Conservation (phyloP, 1,140 invertebrate genomes). For the Panagrolaimus sp. region DNA sequence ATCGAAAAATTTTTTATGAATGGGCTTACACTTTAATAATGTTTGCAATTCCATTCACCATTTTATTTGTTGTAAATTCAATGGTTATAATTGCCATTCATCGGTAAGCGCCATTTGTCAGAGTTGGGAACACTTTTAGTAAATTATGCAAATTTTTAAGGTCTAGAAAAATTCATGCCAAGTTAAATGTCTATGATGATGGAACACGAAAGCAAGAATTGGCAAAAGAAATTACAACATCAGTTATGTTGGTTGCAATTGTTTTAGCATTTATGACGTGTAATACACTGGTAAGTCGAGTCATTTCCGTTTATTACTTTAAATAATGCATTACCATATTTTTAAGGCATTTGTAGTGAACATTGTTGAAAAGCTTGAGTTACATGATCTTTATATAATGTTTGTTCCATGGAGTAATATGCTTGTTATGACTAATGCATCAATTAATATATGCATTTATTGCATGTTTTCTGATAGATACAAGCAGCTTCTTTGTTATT, state of each 20-base stretch:
- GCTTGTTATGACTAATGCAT: conserved; percentile 38
- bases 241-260: conserved; percentile 54
- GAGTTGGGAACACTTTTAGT: background rate
- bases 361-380: conserved; percentile 36
- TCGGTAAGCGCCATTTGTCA: conserved; percentile 39
- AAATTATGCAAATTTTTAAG: conserved; percentile 23
- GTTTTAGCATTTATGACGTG: conserved; percentile 50
- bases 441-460: conserved; percentile 41
- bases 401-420: conserved; percentile 33
- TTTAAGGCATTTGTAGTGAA: conserved; percentile 43
- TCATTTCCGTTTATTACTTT: background rate
- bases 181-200: conserved; percentile 49
- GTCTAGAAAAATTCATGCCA: conserved; percentile 48
- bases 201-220: conserved; percentile 48
- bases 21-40: conserved; percentile 47
- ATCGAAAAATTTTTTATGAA: conserved; percentile 46
- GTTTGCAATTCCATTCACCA: conserved; percentile 45
- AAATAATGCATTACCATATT: background rate
- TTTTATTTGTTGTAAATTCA: conserved; percentile 45
- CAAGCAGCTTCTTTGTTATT: conserved; percentile 34
- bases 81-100: conserved; percentile 48
- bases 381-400: conserved; percentile 12
- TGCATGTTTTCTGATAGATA: conserved; percentile 40
- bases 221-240: conserved; percentile 52
- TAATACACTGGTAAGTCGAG: conserved; percentile 48